Conservation (phyloP, 2,797 vertebrate species). For the Aratinga solstitialis region DNA sequence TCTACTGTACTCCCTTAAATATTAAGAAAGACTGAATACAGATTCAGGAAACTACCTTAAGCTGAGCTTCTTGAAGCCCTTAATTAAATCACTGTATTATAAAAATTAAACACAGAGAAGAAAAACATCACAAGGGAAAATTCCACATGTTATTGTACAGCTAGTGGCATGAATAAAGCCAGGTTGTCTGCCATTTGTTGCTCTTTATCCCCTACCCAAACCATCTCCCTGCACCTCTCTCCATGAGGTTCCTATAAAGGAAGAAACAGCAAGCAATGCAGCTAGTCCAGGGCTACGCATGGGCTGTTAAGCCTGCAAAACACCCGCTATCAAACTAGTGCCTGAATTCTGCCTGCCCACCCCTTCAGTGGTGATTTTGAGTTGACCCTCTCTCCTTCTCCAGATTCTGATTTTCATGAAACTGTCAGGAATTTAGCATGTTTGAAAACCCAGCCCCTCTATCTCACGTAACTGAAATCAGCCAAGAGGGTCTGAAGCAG, state of each 20-base stretch:
- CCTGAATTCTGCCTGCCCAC: not conserved
- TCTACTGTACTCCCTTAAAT: not conserved
- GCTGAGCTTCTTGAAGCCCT: not conserved
- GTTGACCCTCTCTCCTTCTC: not conserved
- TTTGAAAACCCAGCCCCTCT: not conserved
- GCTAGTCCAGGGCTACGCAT: not conserved
- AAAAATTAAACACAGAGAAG: not conserved
- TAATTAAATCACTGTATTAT: not conserved
- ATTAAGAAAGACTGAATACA: not conserved
- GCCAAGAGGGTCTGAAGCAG: not conserved
- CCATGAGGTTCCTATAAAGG: not conserved
- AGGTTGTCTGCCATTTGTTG: not conserved
- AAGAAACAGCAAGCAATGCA: not conserved
- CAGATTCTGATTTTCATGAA: not conserved
- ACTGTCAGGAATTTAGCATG: not conserved
- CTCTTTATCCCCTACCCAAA: not conserved
- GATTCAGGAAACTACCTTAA: not conserved
- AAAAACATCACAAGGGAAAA: not conserved
- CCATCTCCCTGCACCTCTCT: not conserved
- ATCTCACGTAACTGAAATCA: not conserved
- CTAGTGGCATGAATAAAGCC: not conserved
- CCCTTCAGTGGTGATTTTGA: not conserved
- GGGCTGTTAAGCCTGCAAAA: not conserved
- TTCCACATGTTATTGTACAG: not conserved
- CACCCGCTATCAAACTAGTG: rapidly evolving